Evolutionary conservation across 2,113 vertebrate species (phyloP), one percentile per base, ranked within the genome.

Genomic region (Condylura cristata): DNA sequence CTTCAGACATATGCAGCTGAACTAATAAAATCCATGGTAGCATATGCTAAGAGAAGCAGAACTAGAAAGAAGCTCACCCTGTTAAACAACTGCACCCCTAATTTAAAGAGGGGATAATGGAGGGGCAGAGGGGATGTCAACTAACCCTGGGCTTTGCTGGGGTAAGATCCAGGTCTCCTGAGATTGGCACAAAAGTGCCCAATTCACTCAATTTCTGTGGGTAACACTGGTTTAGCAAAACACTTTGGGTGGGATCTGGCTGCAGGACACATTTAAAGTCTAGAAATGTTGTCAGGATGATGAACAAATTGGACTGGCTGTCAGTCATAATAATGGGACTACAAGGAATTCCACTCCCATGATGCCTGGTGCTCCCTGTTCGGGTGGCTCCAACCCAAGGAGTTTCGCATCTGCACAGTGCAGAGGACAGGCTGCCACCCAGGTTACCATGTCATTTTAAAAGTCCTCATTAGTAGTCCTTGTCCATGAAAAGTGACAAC

Each of bases 401-500:
- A 66, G 8, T 5, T 24, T 2, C 1, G 34, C 6, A 34, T 30
- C 51, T 74, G 8, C 7, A 53, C 22, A 22, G 32, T 7, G 44
- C 20, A 48, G 58, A 74, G 63, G 70, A 63, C 56, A 46, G 20
- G 4, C 37, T 16, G 3, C 56, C 37, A n/a, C 16, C 5, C n/a
- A 81, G 61, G 53, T 44, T 17, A 48, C 56, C 26, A 37, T 2
- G 6, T 3, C 9, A 2, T 10, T 32, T 32, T 10, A 30, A 60
- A 95, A 81, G 28, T 4, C 2, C 32, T 65, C 30, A 6, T 90
- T 89, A 12, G 63, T 96, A 74, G 79, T 85, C 95, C 70, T 95
- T 96, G 78, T 13, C 75, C 91, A 91, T 97, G 86, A 97, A 96
- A 94, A 96, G 90, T 1, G 0, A 91, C 94, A 91, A 86, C 71